Evolutionary conservation across 2,888 invertebrate species (phyloP).

Genomic region (Tethea ocularis): DNA sequence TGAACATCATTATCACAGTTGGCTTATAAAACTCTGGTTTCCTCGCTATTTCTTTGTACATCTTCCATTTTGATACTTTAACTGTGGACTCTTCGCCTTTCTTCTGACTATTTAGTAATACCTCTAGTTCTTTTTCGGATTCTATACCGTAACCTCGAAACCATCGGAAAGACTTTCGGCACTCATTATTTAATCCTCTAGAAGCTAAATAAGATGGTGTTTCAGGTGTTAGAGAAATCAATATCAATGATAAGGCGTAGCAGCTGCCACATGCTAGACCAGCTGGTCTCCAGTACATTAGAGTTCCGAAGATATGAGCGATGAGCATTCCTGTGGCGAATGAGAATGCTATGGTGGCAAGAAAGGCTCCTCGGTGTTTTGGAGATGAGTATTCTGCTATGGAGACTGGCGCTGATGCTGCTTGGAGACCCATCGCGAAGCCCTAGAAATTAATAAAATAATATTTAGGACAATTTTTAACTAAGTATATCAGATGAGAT

Average conservation of each 20-base stretch:
- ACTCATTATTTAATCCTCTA: conserved; percentile 78
- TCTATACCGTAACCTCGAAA: conserved; percentile 79
- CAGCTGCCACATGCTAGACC: conserved; percentile 79
- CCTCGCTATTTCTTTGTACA: conserved; percentile 49
- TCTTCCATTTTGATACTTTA: conserved; percentile 56
- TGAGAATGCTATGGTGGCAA: conserved; percentile 85
- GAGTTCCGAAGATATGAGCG: conserved; percentile 86
- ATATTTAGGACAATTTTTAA: not conserved
- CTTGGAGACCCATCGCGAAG: conserved; percentile 80
- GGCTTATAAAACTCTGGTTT: conserved; percentile 85
- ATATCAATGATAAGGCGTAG: conserved; percentile 75
- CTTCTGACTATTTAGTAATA: conserved; percentile 67
- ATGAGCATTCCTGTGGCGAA: conserved; percentile 86
- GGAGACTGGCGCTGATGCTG: conserved; percentile 71
- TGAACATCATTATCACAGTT: conserved; percentile 84
- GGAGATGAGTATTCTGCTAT: conserved; percentile 82
- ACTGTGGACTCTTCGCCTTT: conserved; percentile 33
- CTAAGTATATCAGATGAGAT: no score
- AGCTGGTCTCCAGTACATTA: conserved; percentile 84
- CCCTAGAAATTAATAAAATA: conserved; percentile 63
- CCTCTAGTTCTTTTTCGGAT: conserved; percentile 75
- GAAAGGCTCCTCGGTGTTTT: conserved; percentile 84
- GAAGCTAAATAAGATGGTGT: conserved; percentile 87
- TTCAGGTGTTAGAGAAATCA: conserved; percentile 84
- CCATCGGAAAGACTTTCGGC: conserved; percentile 83